Base-by-base conservation (phyloP, 2,113 vertebrate species). In the Tiliqua scincoides region DNA sequence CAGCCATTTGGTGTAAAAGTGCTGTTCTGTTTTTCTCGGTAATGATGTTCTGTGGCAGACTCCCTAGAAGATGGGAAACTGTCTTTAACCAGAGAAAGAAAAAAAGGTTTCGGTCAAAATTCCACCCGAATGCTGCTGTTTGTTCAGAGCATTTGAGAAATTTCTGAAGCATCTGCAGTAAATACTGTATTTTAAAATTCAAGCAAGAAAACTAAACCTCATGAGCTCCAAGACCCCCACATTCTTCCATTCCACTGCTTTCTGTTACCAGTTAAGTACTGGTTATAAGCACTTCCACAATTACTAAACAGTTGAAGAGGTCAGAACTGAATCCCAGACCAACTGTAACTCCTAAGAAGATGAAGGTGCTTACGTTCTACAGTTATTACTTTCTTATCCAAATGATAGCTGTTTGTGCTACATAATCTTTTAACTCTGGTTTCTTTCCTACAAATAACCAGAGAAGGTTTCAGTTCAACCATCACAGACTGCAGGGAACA, bases 271-370 rank as follows among this genome's bases (percentile, higher is more conserved):
- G 59, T 54, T 84, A 84, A 91, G 79, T 86, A 84, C 68, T 62
- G 72, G 61, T 63, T 85, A 84, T 90, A 79, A 74, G 78, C 25
- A 84, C 84, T 86, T 89, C 71, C 91, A 89, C 88, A 87, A 89
- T 90, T 91, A 94, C 85, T 76, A 91, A 92, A 52, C 37, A 90
- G 32, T 91, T 93, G 72, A 74, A 89, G 88, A 89, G 85, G 83
- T 3, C 91, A 91, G 79, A 80, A 82, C 75, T 88, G 6, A 93
- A 93, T 67, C 40, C 32, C 73, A 88, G 88, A 79, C 40, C 32
- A 75, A 87, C 82, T 86, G 78, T 79, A 72, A 0, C 0, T 85
- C 88, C 87, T 71, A 92, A 75, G 70, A 83, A 54, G 32, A 7
- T 0, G 9, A 62, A 37, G 43, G 43, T 48, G 43, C 43, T 48